Percentiles rank a stretch among this genome's conserved stretches.
phyloP scores from a whole-genome alignment of 2,797 vertebrate genomes.

The Enteromius thamalakanensis region DNA sequence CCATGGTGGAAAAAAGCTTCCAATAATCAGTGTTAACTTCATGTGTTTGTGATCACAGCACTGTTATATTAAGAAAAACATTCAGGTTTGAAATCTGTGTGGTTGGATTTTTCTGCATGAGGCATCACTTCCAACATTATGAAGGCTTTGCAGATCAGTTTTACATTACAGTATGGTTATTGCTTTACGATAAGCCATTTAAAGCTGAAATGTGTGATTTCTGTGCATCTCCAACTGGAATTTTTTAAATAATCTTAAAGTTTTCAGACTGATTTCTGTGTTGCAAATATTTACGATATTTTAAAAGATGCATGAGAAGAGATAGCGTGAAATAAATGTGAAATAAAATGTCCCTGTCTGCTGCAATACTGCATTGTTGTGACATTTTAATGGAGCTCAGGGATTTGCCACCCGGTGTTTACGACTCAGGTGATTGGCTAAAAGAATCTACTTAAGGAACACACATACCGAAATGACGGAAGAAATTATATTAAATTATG shows the following conservation, averaged over 20 bases:
- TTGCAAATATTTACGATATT: neutral
- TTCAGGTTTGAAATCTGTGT: neutral
- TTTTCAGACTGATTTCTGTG: neutral
- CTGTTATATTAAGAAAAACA: conserved; percentile 1
- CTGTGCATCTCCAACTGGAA: neutral
- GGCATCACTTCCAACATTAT: neutral
- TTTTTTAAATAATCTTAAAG: neutral
- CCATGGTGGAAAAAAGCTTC: neutral
- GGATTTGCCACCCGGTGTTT: neutral
- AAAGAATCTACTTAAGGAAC: neutral
- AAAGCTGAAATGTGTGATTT: conserved; percentile 1
- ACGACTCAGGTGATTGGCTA: neutral
- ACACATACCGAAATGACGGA: neutral
- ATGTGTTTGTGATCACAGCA: neutral
- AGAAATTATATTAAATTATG: too few species aligned
- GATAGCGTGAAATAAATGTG: neutral
- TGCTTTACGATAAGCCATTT: neutral
- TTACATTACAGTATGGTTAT: neutral
- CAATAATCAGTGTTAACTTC: conserved; percentile 31
- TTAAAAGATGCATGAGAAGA: neutral
- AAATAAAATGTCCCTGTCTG: neutral
- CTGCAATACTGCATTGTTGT: neutral
- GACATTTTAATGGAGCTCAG: neutral
- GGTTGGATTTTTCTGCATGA: neutral
- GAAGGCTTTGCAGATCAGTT: neutral